Evolutionary conservation across 2,797 vertebrate species (phyloP), one percentile per base, ranked within the genome.

Genomic region (Pseudocheirus occidentalis): DNA sequence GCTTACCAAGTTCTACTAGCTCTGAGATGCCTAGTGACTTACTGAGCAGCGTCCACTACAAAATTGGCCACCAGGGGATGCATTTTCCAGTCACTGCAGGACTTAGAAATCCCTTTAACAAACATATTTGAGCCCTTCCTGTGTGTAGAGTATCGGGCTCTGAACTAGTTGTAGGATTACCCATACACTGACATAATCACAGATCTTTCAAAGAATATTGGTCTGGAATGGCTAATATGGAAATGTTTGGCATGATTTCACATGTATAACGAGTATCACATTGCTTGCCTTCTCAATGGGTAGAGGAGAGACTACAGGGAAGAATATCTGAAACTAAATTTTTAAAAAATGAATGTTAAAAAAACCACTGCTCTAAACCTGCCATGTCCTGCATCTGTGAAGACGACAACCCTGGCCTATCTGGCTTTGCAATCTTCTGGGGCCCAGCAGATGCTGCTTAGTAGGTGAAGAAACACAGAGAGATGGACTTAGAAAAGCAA

Each of bases 401-500:
- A 27, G 73, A 46, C 7, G 9, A 46, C 24, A 21, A 46, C 7
- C 40, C 40, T 87, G 40, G 40, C 18, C 40, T 50, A 46, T 10
- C 0, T 46, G 24, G n/a, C 6, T 81, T 10, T 81, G 66, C n/a
- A 46, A 24, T 46, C n/a, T 87, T 40, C 21, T 21, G 46, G 40
- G 21, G 73, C 24, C 40, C 73, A 46, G 21, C 0, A 50, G 40
- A 27, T 87, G 66, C n/a, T 46, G n/a, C n/a, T 81, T 18, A 81
- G 40, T 46, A 81, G 34, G 18, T 81, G 46, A 4, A 87, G 18
- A 21, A 81, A 50, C 40, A 81, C 94, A 92, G n/a, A 90, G 92
- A 95, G 28, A 29, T 93, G 89, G 40, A 14, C 18, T 91, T 56
- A 95, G 29, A 16, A 81, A 66, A 94, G 95, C 59, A 91, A 92